These are phyloP conservation scores for Neopelma chrysocephalum DNA, from an alignment of 2,797 vertebrate species.

Conservation along the genomic window DNA sequence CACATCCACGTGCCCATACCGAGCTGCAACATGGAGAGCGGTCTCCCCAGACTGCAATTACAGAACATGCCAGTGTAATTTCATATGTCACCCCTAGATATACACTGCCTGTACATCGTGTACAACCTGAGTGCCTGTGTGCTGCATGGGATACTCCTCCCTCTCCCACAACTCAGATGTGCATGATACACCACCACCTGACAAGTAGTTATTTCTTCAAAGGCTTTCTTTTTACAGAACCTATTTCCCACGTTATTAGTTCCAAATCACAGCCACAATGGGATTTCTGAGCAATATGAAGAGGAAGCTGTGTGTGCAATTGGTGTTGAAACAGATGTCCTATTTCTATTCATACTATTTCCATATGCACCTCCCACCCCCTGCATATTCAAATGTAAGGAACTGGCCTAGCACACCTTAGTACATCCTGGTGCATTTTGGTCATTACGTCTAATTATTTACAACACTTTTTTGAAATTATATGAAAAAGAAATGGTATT, in stretches of 20 bases:
- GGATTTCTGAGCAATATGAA: background rate
- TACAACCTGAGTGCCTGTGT: background rate
- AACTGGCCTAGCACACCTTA: background rate
- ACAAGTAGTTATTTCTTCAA: background rate
- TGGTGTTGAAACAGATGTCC: background rate
- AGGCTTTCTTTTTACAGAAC: background rate
- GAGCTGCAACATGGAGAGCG: constrained; percentile 91
- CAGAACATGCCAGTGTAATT: background rate
- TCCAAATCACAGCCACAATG: background rate
- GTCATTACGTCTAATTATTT: background rate
- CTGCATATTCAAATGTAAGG: background rate
- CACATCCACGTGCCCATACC: constrained; percentile 95
- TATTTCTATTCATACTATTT: background rate
- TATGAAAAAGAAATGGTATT: background rate
- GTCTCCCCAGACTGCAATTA: constrained; percentile 91
- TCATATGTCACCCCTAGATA: background rate
- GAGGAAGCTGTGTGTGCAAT: background rate
- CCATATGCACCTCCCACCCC: background rate
- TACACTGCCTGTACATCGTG: accelerated
- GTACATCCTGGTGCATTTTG: background rate
- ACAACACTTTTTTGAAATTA: background rate
- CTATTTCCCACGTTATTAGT: background rate
- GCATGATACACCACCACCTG: background rate
- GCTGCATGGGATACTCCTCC: background rate
- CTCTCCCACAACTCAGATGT: accelerated